Percentiles rank a stretch among this genome's conserved stretches.
phyloP scores from a whole-genome alignment of 2,113 vertebrate genomes.

The Microcebus tavaratra region DNA sequence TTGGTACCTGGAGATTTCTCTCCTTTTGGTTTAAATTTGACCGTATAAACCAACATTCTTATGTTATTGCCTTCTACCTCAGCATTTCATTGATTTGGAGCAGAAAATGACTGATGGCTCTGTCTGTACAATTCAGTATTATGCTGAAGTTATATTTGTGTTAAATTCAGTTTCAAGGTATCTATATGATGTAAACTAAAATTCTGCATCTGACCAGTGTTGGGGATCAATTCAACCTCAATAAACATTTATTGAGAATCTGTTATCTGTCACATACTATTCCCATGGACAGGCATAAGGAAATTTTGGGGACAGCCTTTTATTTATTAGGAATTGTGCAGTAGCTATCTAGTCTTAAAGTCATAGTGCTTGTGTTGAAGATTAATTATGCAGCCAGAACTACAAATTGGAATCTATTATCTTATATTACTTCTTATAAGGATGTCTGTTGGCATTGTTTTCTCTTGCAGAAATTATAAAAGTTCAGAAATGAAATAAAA shows the following conservation, averaged over 20 bases:
- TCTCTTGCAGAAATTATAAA: background rate
- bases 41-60: background rate
- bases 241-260: background rate
- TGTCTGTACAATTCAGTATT: background rate
- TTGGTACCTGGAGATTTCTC: background rate
- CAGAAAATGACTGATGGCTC: background rate
- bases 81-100: background rate
- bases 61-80: background rate
- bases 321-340: background rate
- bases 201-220: background rate
- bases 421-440: background rate
- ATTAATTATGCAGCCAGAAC: background rate
- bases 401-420: background rate
- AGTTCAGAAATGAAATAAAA: background rate
- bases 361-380: background rate
- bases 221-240: background rate
- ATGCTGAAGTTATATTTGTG: background rate
- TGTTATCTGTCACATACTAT: background rate
- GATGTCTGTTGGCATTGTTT: background rate
- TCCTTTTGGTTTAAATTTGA: background rate
- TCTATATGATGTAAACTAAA: background rate
- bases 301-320: background rate
- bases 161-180: background rate
- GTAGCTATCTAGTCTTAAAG: background rate
- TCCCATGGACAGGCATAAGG: background rate